Evolutionary conservation across 2,888 invertebrate genomes (phyloP), one percentile per base, ranked within the genome.

Genomic region (Drosophila tripunctata): DNA sequence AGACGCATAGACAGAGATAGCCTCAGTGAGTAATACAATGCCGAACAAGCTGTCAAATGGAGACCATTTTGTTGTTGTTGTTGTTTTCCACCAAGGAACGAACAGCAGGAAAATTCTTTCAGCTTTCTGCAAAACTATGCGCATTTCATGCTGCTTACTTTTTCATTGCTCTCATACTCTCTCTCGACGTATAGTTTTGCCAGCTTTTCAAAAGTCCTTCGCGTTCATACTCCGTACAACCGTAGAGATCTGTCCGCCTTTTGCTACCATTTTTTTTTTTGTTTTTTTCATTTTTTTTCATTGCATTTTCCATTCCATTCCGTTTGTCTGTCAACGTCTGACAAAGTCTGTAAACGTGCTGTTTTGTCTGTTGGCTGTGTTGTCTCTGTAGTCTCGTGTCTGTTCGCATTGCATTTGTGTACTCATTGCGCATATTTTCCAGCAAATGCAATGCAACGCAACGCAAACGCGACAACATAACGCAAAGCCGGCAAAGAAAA

Each of bases 1-100:
- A 41, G 41, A 35, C 50, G 7, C 17, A 30, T 12, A 21, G 6
- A 15, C 7, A 41, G 10, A n/a, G 12, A 7, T 5, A 43, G 24
- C 14, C 1, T 7, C 15, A n/a, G 54, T 15, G 44, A 45, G 64
- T 67, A 73, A 72, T 66, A 85, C 82, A 80, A 85, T 78, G 68
- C 82, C 80, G 68, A 80, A 80, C 80, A 82, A 80, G 80, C 80
- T 85, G 85, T 81, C 81, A 81, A 85, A 86, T 81, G 83, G 76
- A 83, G 83, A 80, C 86, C 86, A 83, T 85, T 82, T 79, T 79
- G 65, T 50, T 78, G 61, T 65, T 85, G 79, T 79, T 79, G 65
- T 52, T 78, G 58, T 65, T 60, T 56, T 62, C 58, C 56, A 40
- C 54, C 57, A 33, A 38, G 55, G 19, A 27, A 43, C 22, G 30